Evolutionary conservation across 2,888 invertebrate genomes (phyloP).

Genomic region (Tachina grossa): DNA sequence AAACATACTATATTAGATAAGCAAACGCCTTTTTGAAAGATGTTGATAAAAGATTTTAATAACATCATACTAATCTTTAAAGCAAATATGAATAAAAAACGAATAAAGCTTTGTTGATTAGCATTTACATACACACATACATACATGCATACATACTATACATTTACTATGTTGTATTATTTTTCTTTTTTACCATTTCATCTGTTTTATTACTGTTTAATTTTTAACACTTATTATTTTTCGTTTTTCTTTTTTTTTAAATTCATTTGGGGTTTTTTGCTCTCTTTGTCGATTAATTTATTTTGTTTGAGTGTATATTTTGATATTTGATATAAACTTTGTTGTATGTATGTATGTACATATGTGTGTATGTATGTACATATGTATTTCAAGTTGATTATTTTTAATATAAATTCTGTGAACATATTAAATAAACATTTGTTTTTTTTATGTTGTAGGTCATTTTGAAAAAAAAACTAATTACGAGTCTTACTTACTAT

Average conservation of each 20-base stretch:
- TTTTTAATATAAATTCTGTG: constrained; percentile 37
- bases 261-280: constrained; percentile 4
- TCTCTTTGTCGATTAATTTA: not conserved
- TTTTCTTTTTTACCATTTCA: too few species aligned
- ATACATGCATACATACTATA: not conserved
- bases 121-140: not conserved
- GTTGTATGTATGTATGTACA: too few species aligned
- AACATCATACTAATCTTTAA: not conserved
- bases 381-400: not conserved
- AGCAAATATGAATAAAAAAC: not conserved
- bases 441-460: constrained; percentile 46
- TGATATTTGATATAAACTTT: constrained; percentile 25
- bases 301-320: not conserved
- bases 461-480: constrained; percentile 29
- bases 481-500: constrained; percentile 20
- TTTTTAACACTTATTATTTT: constrained; percentile 13
- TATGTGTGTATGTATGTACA: not conserved
- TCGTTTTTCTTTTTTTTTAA: not conserved
- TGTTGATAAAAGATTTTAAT: not conserved
- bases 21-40: not conserved
- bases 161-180: too few species aligned
- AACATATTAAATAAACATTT: constrained; percentile 50
- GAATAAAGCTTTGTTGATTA: not conserved
- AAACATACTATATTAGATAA: too few species aligned
- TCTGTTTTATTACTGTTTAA: not conserved